Base-by-base conservation (phyloP, 2,888 invertebrate genomes). In the Isoperla grammatica region DNA sequence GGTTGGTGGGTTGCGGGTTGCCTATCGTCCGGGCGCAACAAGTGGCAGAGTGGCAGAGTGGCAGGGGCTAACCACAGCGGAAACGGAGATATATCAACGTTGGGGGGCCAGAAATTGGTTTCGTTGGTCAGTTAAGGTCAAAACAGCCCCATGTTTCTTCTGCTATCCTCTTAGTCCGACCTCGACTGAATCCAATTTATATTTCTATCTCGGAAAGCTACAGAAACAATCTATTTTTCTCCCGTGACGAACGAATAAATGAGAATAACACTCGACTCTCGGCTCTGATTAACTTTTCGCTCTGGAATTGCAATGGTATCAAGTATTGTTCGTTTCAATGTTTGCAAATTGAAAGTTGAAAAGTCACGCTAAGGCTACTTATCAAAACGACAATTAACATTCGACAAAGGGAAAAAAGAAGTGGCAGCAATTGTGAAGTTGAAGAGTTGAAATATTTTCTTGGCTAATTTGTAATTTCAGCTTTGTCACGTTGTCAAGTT, bases 1-100 rank as follows among this genome's bases (percentile, higher is more conserved):
- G 29, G 4, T 29, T 29, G 5, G n/a, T 29, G 29, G 4, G 8
- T 8, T 5, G 17, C 4, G 6, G 53, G 22, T 46, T 23, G 22
- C 45, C 22, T 45, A 20, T 20, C 56, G 56, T 20, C 48, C 2
- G 4, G 15, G 46, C 40, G 72, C 69, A 72, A 73, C 71, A 68
- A 71, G 59, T 67, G 68, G 64, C 55, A 61, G 73, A 50, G 68
- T 67, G 58, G 43, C 63, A 63, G 62, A 58, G 66, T 68, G 69
- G 67, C 70, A 67, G 70, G n/a, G 64, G 69, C 69, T 69, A 71
- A 69, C 71, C 71, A 66, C 68, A 72, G 71, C 71, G 72, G 73
- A 73, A 72, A 72, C 70, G 70, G 63, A 65, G 66, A 61, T 61
- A 57, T 61, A 61, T 61, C 61, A 61, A 29, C 58, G 55, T 54